These are phyloP conservation scores for Coccyzus lansbergi DNA, from an alignment of 2,797 vertebrate genomes.

Conservation along the genomic window DNA sequence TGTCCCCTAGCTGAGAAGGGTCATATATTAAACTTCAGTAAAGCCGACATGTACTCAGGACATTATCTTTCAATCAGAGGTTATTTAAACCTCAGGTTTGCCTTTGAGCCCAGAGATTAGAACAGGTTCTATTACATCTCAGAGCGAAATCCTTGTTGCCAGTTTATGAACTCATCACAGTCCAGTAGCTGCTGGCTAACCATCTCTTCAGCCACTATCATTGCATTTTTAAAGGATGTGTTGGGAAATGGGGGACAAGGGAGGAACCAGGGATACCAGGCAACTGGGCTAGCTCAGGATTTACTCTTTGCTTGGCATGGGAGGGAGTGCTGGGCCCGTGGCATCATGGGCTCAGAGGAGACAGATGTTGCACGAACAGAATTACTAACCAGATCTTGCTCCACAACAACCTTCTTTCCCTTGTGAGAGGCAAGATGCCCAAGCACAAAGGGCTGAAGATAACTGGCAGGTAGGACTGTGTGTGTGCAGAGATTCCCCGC, in stretches of 20 bases:
- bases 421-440: neutral
- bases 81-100: neutral
- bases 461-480: slow-evolving; percentile 9
- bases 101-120: neutral
- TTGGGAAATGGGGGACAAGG: neutral
- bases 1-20: neutral
- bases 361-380: neutral
- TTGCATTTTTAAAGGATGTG: neutral
- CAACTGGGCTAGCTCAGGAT: neutral
- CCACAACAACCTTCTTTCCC: neutral
- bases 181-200: neutral
- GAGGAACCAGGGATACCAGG: neutral
- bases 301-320: neutral
- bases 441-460: slow-evolving; percentile 12
- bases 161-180: neutral
- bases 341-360: neutral
- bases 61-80: neutral
- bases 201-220: neutral
- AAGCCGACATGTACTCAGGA: neutral
- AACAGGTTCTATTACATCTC: neutral
- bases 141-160: neutral
- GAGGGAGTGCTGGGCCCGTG: neutral
- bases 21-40: neutral
- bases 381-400: neutral
- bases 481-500: neutral